Percentiles rank a stretch among this genome's conserved stretches.
Evolutionary conservation across 2,888 invertebrate genomes (phyloP).

Genomic region (Ametastegia equiseti): DNA sequence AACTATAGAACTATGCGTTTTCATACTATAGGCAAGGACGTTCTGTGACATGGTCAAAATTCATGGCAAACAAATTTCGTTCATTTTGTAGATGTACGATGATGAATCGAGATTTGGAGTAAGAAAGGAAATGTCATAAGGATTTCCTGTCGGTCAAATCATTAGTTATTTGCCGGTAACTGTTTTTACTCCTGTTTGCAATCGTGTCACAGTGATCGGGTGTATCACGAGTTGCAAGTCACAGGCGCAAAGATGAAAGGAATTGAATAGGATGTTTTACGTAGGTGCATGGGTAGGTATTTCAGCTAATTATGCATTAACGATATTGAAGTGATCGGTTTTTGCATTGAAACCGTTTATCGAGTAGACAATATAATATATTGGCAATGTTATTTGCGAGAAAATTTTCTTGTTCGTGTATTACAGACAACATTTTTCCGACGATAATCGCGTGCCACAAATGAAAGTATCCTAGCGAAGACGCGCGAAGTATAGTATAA

Average conservation of each 20-base stretch:
- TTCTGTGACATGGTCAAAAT: background rate
- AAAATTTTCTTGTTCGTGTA: background rate
- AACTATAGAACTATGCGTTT: background rate
- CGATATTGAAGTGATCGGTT: background rate
- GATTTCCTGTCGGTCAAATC: background rate
- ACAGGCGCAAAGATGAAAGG: conserved; percentile 2
- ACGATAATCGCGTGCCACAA: conserved; percentile 73
- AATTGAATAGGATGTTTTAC: background rate
- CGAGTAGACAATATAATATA: background rate
- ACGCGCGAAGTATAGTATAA: conserved; percentile 69
- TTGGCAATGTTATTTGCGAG: background rate
- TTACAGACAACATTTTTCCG: conserved; percentile 71
- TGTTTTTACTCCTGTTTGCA: conserved; percentile 24
- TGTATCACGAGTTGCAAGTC: conserved; percentile 18
- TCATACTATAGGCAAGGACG: background rate
- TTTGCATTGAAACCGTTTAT: background rate
- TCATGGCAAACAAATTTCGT: background rate
- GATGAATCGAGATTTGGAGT: too few species aligned
- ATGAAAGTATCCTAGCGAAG: conserved; percentile 73
- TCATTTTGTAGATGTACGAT: background rate
- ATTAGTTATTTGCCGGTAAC: background rate
- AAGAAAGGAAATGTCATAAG: too few species aligned
- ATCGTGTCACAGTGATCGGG: background rate
- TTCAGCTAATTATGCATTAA: conserved; percentile 5
- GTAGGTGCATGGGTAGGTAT: background rate